These are phyloP conservation scores for Apis dorsata DNA, from an alignment of 1,140 invertebrate genomes.

Conservation along the genomic window DNA sequence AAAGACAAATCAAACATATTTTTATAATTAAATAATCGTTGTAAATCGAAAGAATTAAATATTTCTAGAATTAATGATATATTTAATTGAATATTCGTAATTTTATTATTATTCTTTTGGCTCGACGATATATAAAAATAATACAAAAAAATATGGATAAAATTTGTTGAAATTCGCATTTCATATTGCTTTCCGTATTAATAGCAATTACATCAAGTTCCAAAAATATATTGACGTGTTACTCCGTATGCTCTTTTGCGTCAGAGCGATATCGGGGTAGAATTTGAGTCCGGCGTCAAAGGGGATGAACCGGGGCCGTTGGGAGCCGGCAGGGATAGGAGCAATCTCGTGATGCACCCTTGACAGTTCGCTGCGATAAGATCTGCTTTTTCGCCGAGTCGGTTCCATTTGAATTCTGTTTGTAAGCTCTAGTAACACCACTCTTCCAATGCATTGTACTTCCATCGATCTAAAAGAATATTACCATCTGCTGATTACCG, in stretches of 20 bases:
- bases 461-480: constrained; percentile 59
- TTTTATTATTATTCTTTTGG: neutral
- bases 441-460: constrained; percentile 62
- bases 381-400: constrained; percentile 67
- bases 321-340: constrained; percentile 69
- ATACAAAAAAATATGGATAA: neutral
- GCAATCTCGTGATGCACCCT: constrained; percentile 72
- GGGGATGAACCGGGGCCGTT: constrained; percentile 57
- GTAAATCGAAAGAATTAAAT: no score
- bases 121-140: neutral
- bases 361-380: constrained; percentile 72
- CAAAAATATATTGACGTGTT: constrained; percentile 17
- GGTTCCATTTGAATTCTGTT: constrained; percentile 72
- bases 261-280: constrained; percentile 55
- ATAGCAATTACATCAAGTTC: neutral
- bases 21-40: no score
- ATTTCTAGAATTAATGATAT: no score
- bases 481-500: constrained; percentile 77
- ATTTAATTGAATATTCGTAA: neutral
- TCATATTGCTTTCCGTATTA: neutral
- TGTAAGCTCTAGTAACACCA: constrained; percentile 57
- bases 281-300: constrained; percentile 58
- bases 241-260: constrained; percentile 25
- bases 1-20: no score
- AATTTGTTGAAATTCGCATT: neutral